phyloP scores from a whole-genome alignment of 2,797 vertebrate genomes.

The Lagocephalus sceleratus region DNA sequence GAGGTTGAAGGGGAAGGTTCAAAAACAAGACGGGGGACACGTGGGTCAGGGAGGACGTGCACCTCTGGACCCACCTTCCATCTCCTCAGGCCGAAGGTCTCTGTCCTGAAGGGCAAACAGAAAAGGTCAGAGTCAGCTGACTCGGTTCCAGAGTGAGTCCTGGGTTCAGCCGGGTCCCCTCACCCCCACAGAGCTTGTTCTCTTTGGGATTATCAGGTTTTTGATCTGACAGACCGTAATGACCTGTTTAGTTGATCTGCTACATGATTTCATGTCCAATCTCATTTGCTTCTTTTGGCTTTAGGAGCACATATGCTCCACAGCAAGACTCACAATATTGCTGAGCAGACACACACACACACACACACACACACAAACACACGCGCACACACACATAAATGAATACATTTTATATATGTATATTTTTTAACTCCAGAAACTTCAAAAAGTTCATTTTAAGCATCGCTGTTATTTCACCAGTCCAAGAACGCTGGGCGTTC shows the following conservation, averaged over 20 bases:
- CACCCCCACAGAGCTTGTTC: slow-evolving; percentile 1
- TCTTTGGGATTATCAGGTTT: slow-evolving; percentile 47
- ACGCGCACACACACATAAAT: background rate
- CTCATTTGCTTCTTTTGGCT: slow-evolving; percentile 13
- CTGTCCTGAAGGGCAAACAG: slow-evolving; percentile 69
- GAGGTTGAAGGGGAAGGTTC: background rate
- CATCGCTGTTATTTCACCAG: too few relatives aligned
- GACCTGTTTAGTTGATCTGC: slow-evolving; percentile 37
- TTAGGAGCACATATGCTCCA: slow-evolving; percentile 29
- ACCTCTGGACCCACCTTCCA: slow-evolving; percentile 74
- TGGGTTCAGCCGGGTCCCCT: background rate
- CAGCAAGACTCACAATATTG: slow-evolving; percentile 5
- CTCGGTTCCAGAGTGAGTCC: too few relatives aligned
- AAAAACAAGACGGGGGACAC: background rate
- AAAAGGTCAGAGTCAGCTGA: slow-evolving; percentile 18
- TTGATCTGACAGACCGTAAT: slow-evolving; percentile 53
- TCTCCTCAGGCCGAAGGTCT: slow-evolving; percentile 81
- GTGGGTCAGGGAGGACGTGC: slow-evolving; percentile 17
- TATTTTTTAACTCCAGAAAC: background rate
- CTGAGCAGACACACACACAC: background rate
- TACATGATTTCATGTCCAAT: slow-evolving; percentile 23
- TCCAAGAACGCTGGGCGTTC: background rate
- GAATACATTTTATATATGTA: too few relatives aligned
- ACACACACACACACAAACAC: background rate
- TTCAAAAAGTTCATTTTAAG: too few relatives aligned